phyloP scores from a whole-genome alignment of 2,888 invertebrate genomes.

The Micoletzkya japonica region DNA sequence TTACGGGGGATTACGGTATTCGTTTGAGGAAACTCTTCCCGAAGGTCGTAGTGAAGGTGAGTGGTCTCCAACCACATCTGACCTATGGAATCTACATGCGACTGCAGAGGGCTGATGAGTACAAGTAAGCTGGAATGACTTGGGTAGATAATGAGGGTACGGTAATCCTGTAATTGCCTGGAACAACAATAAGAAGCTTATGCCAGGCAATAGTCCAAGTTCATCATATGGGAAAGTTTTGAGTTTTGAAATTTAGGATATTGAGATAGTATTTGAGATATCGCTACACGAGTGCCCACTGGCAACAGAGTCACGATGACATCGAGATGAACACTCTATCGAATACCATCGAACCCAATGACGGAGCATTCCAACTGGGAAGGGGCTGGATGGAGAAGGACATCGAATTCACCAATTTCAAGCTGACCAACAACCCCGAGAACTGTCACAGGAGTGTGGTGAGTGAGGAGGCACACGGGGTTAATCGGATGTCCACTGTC shows the following conservation, averaged over 20 bases:
- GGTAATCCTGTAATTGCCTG: background rate
- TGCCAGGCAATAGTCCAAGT: too few relatives aligned
- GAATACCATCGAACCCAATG: too few relatives aligned
- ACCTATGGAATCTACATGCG: slow-evolving; percentile 12
- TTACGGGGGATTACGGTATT: background rate
- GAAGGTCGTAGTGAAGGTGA: slow-evolving; percentile 2
- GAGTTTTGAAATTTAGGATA: too few relatives aligned
- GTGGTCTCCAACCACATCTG: slow-evolving; percentile 1
- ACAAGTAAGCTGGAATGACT: slow-evolving; percentile 21
- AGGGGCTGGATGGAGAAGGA: slow-evolving; percentile 7
- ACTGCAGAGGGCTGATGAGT: slow-evolving; percentile 8
- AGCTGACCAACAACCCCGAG: slow-evolving; percentile 25
- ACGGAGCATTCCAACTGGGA: slow-evolving; percentile 11
- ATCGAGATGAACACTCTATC: too few relatives aligned
- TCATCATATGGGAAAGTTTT: too few relatives aligned
- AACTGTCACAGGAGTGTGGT: background rate
- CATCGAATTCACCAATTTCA: slow-evolving; percentile 26
- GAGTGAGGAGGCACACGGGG: too few relatives aligned
- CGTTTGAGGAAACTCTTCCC: slow-evolving; percentile 26
- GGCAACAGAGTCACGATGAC: background rate
- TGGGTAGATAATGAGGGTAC: background rate
- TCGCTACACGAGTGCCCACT: slow-evolving; percentile 5
- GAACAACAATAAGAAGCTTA: background rate
- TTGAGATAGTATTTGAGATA: too few relatives aligned
- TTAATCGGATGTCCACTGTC: too few relatives aligned